Evolutionary conservation across 1,140 invertebrate genomes (phyloP).

Genomic region (Halyomorpha halys): DNA sequence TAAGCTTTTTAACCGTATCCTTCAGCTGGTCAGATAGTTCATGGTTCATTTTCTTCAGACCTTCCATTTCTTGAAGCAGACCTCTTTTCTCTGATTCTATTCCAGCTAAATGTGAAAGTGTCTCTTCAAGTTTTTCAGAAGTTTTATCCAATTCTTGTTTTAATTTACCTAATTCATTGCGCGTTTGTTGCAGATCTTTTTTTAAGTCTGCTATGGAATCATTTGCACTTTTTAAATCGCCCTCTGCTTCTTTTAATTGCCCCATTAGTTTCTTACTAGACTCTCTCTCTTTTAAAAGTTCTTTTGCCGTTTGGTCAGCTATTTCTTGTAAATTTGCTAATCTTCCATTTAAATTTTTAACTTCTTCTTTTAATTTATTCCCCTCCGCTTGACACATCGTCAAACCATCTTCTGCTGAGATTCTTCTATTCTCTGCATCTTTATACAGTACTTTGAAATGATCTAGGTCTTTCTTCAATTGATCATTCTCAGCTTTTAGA

Average conservation of each 20-base stretch:
- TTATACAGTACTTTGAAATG: neutral
- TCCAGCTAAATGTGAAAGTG: neutral
- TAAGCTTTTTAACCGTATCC: neutral
- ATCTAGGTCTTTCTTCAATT: neutral
- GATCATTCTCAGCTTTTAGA: neutral
- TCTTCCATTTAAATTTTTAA: neutral
- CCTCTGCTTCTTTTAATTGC: too few relatives aligned
- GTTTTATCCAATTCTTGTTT: neutral
- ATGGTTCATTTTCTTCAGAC: slow-evolving; percentile 5
- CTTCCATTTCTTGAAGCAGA: neutral
- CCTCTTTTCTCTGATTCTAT: neutral
- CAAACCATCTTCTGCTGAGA: neutral
- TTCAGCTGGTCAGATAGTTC: slow-evolving; percentile 5
- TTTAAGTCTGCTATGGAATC: neutral
- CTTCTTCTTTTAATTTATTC: neutral
- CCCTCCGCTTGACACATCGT: neutral
- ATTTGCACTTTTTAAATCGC: neutral
- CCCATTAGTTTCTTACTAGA: neutral
- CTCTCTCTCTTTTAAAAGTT: slow-evolving; percentile 8
- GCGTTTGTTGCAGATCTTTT: neutral
- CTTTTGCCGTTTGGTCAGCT: neutral
- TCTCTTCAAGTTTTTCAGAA: neutral
- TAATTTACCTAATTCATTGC: neutral
- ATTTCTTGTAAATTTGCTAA: neutral
- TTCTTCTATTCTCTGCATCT: neutral